phyloP scores from a whole-genome alignment of 2,888 invertebrate species.

The Phania funesta region DNA sequence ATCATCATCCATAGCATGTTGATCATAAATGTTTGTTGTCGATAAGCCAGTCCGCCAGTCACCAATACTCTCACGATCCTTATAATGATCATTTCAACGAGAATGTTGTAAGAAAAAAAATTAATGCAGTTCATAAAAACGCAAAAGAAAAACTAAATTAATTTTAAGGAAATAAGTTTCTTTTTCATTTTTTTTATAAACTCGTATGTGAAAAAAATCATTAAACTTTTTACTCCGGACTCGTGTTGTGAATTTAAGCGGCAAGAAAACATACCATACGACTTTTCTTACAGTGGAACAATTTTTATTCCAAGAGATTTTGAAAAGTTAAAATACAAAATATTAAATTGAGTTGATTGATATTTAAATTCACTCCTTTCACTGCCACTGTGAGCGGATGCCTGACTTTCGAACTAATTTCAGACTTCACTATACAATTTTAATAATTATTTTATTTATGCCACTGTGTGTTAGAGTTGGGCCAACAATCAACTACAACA shows the following conservation, averaged over 20 bases:
- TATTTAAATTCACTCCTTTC: too few species aligned
- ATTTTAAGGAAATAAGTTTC: slow-evolving; percentile 61
- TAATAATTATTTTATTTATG: neutral
- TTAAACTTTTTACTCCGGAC: slow-evolving; percentile 20
- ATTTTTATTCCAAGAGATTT: too few species aligned
- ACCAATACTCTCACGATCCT: slow-evolving; percentile 18
- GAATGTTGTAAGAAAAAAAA: slow-evolving; percentile 39
- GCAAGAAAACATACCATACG: slow-evolving; percentile 26
- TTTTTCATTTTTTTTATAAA: slow-evolving; percentile 29
- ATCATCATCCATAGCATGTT: slow-evolving; percentile 35
- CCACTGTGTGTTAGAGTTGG: slow-evolving; percentile 26
- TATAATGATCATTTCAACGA: slow-evolving; percentile 44
- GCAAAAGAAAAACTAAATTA: slow-evolving; percentile 45
- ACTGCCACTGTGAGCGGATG: neutral
- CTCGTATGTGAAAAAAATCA: slow-evolving; percentile 5
- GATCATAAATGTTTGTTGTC: slow-evolving; percentile 36
- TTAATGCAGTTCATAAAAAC: neutral
- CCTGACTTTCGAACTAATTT: neutral
- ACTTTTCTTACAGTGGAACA: slow-evolving; percentile 31
- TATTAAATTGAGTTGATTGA: too few species aligned
- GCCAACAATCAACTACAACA: slow-evolving; percentile 30
- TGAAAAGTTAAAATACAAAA: too few species aligned
- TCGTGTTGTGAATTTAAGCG: slow-evolving; percentile 46
- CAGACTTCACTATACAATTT: neutral
- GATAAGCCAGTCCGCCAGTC: neutral